Evolutionary conservation across 1,140 invertebrate genomes (phyloP).

Genomic region (Aphaenogaster ashmeadi): DNA sequence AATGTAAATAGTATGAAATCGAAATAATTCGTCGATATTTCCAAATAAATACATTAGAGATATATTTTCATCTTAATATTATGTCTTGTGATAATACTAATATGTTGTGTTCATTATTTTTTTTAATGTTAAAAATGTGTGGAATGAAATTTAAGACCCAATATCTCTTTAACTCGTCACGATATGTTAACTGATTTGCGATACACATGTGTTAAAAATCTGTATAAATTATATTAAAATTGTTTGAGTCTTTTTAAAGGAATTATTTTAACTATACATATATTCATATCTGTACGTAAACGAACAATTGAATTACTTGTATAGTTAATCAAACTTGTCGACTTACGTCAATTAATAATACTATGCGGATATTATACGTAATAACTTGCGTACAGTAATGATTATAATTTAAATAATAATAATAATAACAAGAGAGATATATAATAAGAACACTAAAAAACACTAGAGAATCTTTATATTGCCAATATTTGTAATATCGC

Average conservation of each 20-base stretch:
- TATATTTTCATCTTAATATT: not conserved
- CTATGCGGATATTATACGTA: not conserved
- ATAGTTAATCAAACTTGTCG: conserved; percentile 8
- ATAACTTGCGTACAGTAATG: not conserved
- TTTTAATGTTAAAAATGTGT: not conserved
- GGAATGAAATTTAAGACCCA: not conserved
- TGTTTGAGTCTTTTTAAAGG: not conserved
- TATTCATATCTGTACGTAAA: not conserved
- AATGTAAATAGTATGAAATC: conserved; percentile 14
- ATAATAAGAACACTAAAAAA: not conserved
- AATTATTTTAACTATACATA: not conserved
- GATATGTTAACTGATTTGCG: not conserved
- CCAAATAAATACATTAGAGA: not conserved
- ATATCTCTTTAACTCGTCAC: not conserved
- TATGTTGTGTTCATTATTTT: not conserved
- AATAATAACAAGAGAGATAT: not conserved
- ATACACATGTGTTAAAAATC: not conserved
- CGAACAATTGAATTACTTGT: not conserved
- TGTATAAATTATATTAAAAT: not conserved
- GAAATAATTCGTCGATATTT: not conserved
- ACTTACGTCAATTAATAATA: not conserved
- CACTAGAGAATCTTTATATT: not conserved
- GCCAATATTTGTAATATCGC: conserved; percentile 15
- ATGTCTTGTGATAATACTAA: not conserved
- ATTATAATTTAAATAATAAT: conserved; percentile 32